Evolutionary conservation across 2,888 invertebrate species (phyloP), one percentile per base, ranked within the genome.

Genomic region (Callyntrura guangdongensis): DNA sequence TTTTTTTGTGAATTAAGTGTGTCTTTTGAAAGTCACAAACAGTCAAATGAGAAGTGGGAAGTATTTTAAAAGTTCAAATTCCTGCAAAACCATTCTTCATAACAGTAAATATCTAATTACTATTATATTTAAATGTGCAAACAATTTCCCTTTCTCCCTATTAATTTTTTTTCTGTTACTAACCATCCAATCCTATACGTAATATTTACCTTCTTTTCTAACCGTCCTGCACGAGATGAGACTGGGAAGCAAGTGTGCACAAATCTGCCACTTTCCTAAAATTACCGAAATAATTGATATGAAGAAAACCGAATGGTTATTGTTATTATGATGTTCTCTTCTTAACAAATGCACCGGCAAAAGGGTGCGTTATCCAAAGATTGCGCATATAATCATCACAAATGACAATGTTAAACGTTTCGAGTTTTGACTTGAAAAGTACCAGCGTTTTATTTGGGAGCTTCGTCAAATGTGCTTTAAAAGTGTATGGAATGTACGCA

Each of bases 41-140:
- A 20, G 59, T 81, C 79, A 64, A 79, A 87, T 79, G 86, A 79
- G 67, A 49, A 12, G 61, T 83, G 88, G 88, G 88, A 89, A 89
- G 74, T 56, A 69, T 20, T 47, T 47, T 56, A 49, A 86, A 86
- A 86, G 12, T 20, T 20, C n/a, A 69, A 59, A 67, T 74, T 86
- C 61, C 53, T 64, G 56, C 59, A 17, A 49, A 77, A 86, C 61
- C n/a, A n/a, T 59, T 81, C 56, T 27, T 59, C 27, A 59, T 53
- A 77, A 53, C 56, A 81, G 27, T 79, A 25, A 9, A 36, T 36
- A 6, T 6, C 36, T 36, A 4, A 6, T 36, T 36, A 36, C 36
- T 36, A 36, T 4, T 36, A 36, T 6, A 36, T 36, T 4, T 2
- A 36, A 36, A 36, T 36, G 36, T 2, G 36, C 6, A 36, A 36